Conservation (phyloP, 2,888 invertebrate species). For the Lobophora halterata region DNA sequence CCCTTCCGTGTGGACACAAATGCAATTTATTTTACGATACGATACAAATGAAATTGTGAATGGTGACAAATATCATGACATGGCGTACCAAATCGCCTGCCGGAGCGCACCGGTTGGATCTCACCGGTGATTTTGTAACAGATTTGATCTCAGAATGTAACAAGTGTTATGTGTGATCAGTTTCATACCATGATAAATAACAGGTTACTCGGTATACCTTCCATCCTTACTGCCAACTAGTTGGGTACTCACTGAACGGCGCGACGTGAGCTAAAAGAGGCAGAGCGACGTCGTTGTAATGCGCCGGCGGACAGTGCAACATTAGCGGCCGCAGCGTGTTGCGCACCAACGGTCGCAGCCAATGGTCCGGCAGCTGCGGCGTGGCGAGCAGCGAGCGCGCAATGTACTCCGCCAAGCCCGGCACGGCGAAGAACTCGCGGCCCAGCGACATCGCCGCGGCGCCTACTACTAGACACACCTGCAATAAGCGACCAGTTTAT, state of each 20-base stretch:
- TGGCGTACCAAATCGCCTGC: no score
- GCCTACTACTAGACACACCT: constrained; percentile 81
- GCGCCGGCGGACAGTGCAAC: constrained; percentile 91
- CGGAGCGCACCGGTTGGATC: no score
- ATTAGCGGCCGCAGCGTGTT: constrained; percentile 93
- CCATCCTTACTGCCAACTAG: no score
- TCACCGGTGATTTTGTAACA: no score
- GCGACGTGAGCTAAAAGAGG: constrained; percentile 89
- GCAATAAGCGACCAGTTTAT: constrained; percentile 5
- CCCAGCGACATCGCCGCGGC: constrained; percentile 90
- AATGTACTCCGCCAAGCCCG: constrained; percentile 88
- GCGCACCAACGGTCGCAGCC: constrained; percentile 90
- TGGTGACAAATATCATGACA: no score
- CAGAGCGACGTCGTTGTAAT: constrained; percentile 87
- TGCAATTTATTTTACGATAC: no score
- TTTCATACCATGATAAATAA: no score
- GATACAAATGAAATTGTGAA: no score
- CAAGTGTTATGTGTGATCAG: no score
- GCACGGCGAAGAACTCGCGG: constrained; percentile 90
- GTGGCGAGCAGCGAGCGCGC: constrained; percentile 86
- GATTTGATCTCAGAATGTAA: no score
- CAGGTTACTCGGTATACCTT: not conserved
- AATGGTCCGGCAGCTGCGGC: constrained; percentile 90
- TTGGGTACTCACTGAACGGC: constrained; percentile 85
- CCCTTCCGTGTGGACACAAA: no score